Evolutionary conservation across 2,797 vertebrate genomes (phyloP).

Genomic region (Phoebastria nigripes): DNA sequence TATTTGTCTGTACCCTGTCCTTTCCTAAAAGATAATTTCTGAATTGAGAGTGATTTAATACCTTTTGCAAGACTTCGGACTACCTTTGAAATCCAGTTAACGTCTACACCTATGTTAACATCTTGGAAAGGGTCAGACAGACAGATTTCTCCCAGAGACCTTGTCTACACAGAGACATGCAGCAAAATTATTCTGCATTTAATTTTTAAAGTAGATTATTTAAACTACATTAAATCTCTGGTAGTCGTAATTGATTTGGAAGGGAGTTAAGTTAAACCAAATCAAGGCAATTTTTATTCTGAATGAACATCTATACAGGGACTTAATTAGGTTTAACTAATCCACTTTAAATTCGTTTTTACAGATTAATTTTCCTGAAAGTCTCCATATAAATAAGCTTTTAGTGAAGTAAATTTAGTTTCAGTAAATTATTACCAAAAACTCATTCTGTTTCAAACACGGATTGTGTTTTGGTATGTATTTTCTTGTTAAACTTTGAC

Average conservation of each 20-base stretch:
- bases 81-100: neutral
- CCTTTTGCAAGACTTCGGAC: neutral
- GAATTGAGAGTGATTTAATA: neutral
- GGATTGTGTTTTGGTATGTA: neutral
- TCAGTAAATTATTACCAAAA: slow-evolving; percentile 12
- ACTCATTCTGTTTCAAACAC: neutral
- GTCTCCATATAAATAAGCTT: slow-evolving; percentile 5
- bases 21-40: neutral
- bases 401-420: neutral
- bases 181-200: slow-evolving; percentile 12
- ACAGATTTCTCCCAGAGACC: neutral
- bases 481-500: neutral
- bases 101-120: neutral
- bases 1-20: neutral
- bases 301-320: slow-evolving; percentile 1
- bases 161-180: neutral
- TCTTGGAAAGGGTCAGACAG: neutral
- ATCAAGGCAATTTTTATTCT: slow-evolving; percentile 47
- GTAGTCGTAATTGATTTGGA: slow-evolving; percentile 8
- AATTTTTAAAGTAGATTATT: slow-evolving; percentile 53
- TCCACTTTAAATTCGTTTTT: slow-evolving; percentile 24
- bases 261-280: slow-evolving; percentile 46
- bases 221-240: slow-evolving; percentile 36
- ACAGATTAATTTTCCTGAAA: slow-evolving; percentile 39
- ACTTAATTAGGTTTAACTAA: slow-evolving; percentile 56